Evolutionary conservation across 2,888 invertebrate species (phyloP).

Genomic region (Drosophila maculinotata): DNA sequence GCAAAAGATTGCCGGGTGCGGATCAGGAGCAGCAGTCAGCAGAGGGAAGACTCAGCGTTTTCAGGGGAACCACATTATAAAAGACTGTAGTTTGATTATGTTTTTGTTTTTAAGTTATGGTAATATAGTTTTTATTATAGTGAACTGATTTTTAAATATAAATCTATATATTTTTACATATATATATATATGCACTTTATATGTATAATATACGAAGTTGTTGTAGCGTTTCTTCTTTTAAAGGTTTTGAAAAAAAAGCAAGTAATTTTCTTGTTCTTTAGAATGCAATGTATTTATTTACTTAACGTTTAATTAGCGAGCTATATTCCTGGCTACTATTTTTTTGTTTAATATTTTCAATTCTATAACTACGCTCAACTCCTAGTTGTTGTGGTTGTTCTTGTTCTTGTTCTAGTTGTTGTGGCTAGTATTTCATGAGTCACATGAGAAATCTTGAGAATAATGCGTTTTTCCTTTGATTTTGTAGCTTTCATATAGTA

Average conservation of each 20-base stretch:
- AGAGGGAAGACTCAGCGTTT: constrained; percentile 35
- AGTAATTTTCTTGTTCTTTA: constrained; percentile 32
- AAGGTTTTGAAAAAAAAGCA: constrained; percentile 63
- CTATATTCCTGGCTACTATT: constrained; percentile 55
- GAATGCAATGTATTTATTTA: constrained; percentile 39
- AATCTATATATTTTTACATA: constrained; percentile 58
- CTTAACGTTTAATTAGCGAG: constrained; percentile 41
- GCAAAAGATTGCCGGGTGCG: constrained; percentile 12
- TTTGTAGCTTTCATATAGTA: constrained; percentile 10
- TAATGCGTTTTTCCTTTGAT: constrained; percentile 16
- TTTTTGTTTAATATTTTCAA: constrained; percentile 43
- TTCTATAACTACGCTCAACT: constrained; percentile 66
- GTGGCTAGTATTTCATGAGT: constrained; percentile 48
- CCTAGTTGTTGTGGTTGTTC: constrained; percentile 46
- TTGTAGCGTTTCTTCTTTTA: constrained; percentile 40
- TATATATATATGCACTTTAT: constrained; percentile 65
- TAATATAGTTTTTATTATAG: constrained; percentile 82
- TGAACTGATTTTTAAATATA: constrained; percentile 82
- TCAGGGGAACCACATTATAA: constrained; percentile 66
- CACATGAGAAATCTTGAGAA: constrained; percentile 73
- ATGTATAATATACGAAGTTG: constrained; percentile 68
- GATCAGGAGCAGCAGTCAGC: not conserved
- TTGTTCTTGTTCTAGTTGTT: constrained; percentile 11
- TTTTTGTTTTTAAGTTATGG: constrained; percentile 71
- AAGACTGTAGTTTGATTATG: constrained; percentile 61